These are phyloP conservation scores for Micromussa lordhowensis DNA, from an alignment of 92 coral and sea anemone genomes.

Conservation along the genomic window DNA sequence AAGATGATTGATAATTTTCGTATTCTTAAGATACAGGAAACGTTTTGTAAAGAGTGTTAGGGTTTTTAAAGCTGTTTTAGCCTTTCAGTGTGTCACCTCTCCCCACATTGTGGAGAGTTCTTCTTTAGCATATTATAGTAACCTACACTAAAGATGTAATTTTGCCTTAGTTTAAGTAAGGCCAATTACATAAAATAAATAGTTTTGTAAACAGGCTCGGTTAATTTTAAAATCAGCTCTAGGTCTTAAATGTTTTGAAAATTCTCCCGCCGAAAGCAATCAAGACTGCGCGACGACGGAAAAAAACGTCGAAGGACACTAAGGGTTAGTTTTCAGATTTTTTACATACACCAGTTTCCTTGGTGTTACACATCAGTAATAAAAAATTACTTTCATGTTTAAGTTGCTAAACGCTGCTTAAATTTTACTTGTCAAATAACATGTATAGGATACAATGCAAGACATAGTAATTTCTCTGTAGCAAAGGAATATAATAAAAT, in stretches of 20 bases:
- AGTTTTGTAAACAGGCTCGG: neutral
- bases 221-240: neutral
- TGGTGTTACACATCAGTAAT: neutral
- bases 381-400: neutral
- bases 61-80: neutral
- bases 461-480: neutral
- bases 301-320: neutral
- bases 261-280: neutral
- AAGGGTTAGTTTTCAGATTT: neutral
- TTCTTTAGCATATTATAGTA: neutral
- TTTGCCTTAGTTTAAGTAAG: neutral
- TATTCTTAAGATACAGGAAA: neutral
- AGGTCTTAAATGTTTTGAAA: neutral
- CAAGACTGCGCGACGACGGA: neutral
- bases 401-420: neutral
- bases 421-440: neutral
- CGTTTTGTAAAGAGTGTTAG: constrained; percentile 1
- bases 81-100: neutral
- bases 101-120: neutral
- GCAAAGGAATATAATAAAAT: constrained; percentile 6
- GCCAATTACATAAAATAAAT: neutral
- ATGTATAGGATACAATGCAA: constrained; percentile 2
- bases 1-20: neutral
- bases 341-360: neutral
- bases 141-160: neutral